Conservation (phyloP, 2,797 vertebrate genomes). For the Pygocentrus nattereri region DNA sequence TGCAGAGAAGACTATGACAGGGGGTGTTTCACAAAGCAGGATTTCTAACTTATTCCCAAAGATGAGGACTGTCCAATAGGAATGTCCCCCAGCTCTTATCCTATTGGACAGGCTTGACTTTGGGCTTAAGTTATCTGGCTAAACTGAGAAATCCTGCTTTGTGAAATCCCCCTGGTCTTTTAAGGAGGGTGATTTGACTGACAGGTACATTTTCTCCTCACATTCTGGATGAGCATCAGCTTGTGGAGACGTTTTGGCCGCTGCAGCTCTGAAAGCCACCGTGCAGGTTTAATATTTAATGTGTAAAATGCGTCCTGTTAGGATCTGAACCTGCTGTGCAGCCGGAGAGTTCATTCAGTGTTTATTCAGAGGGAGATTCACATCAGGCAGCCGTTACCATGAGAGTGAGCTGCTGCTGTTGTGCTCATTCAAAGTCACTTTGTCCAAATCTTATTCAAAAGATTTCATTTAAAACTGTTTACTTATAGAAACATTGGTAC, state of each 20-base stretch:
- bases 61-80: no score
- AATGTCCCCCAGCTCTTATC: no score
- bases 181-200: neutral
- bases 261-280: neutral
- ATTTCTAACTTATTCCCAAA: no score
- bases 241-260: conserved; percentile 6
- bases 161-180: no score
- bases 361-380: neutral
- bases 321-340: conserved; percentile 8
- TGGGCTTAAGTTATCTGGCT: no score
- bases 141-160: no score
- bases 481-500: neutral
- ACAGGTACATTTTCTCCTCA: neutral
- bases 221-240: neutral
- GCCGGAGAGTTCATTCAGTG: neutral
- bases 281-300: conserved; percentile 13
- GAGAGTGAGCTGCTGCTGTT: neutral
- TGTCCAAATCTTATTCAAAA: no score
- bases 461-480: no score
- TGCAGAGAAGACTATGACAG: no score
- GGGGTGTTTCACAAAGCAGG: no score
- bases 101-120: no score
- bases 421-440: neutral
- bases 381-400: neutral
- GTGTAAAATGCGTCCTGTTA: conserved; percentile 9